Base-by-base conservation (phyloP, 2,888 invertebrate genomes). In the Holacanthella duospinosa region DNA sequence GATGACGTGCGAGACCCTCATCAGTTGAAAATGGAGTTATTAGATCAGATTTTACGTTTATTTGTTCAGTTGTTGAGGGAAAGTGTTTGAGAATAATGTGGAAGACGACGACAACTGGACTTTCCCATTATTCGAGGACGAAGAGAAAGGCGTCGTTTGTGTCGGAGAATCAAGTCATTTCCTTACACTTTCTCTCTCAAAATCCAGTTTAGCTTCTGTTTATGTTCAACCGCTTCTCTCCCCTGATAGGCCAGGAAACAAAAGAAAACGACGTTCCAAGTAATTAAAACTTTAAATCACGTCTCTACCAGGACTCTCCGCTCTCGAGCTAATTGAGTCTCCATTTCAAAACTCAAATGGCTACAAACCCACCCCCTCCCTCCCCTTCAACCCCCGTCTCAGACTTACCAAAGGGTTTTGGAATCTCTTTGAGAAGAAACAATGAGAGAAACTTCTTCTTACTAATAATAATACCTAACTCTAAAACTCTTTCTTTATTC, bases 41-140 rank as follows among this genome's bases (percentile, higher is more conserved):
- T 65, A 66, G 66, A 63, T 67, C 67, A 65, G 67, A 67, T 67
- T n/a, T 67, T 64, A 64, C 64, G 55, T 63, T 63, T 67, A 64
- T 67, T 64, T 65, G 60, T 36, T 36, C 9, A 36, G 36, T 36
- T 16, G 36, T 9, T 36, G 6, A 36, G 16, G 16, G 36, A 36
- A 9, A 6, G 36, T 54, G 63, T 62, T 59, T 64, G 64, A 29
- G 53, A 61, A 21, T 4, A 21, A 21, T 16, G 36, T 36, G 36
- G 36, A 36, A 6, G 36, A 36, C 16, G 36, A 36, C 9, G 36
- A 16, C 36, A 9, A 16, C 36, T 36, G n/a, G n/a, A n/a, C n/a
- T n/a, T n/a, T n/a, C n/a, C n/a, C n/a, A n/a, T n/a, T n/a, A n/a
- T n/a, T n/a, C n/a, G n/a, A n/a, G n/a, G n/a, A n/a, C n/a, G n/a